Evolutionary conservation across 2,113 vertebrate species (phyloP), one percentile per base, ranked within the genome.

Genomic region (Cheilinus undulatus): DNA sequence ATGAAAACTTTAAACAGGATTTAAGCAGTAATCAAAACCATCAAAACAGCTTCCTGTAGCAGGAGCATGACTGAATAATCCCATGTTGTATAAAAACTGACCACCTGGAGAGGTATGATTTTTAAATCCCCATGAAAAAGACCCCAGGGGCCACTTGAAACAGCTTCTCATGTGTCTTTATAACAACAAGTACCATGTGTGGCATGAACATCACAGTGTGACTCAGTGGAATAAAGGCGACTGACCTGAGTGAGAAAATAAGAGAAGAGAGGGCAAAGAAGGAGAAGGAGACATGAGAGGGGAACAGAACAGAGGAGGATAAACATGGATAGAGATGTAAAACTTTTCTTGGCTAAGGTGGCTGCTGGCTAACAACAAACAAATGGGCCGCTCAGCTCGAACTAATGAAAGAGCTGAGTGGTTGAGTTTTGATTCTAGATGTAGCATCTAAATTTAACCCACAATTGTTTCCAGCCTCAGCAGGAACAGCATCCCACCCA

Each of bases 391-490:
- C 11, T 3, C 57, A 70, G 53, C 61, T 60, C 48, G 81, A 80
- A 71, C 72, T 75, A 89, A 87, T 86, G 72, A 86, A 58, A 69
- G 66, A 86, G 70, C 65, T 36, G 53, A 78, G 73, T 40, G 65
- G 42, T 67, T 52, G 59, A 76, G 34, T 69, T 85, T 86, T 83
- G 54, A 58, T 80, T 80, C 65, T 83, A 46, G 59, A 80, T 38
- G 11, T 2, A 46, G 50, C 27, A 1, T 78, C 80, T 87, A 89
- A 90, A 86, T 82, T 85, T 89, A 88, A 81, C 78, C 78, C 61
- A 67, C 75, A 90, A 91, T 90, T 83, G 86, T 81, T 91, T 88
- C 88, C 86, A 91, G 85, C 78, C 56, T 61, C 13, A 3, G 68
- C 30, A 83, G 53, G 48, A 61, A 78, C 13, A 20, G 26, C 60